phyloP scores from a whole-genome alignment of 2,113 vertebrate genomes.

The Ceyx margarethae region DNA sequence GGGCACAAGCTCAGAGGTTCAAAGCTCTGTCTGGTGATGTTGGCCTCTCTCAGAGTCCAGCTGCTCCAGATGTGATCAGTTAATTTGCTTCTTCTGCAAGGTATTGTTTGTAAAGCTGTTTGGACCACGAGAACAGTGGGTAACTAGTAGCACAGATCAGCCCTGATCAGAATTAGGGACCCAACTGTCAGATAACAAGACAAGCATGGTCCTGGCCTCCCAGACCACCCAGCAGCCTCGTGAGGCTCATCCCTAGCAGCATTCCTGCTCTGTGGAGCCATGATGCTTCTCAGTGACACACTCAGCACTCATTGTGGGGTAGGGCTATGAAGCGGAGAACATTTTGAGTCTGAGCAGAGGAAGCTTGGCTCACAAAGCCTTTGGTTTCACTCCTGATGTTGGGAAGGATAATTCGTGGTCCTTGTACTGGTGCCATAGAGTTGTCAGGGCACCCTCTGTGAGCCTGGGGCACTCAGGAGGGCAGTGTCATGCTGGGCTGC shows the following conservation, averaged over 20 bases:
- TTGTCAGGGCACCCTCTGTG: background rate
- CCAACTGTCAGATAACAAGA: background rate
- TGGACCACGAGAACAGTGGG: background rate
- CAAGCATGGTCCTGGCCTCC: background rate
- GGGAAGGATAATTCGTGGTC: background rate
- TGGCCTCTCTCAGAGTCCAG: fast-evolving
- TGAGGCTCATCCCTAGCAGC: background rate
- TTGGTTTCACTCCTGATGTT: background rate
- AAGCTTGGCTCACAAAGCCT: background rate
- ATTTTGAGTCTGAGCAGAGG: background rate
- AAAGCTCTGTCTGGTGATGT: background rate
- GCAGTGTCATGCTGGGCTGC: background rate
- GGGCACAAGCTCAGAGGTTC: background rate
- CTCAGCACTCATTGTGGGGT: background rate
- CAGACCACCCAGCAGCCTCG: fast-evolving
- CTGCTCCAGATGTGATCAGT: background rate
- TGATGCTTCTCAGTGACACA: background rate
- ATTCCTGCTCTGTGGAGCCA: background rate
- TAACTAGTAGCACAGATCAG: background rate
- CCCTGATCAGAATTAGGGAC: background rate
- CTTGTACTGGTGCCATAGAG: background rate
- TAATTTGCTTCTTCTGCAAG: background rate
- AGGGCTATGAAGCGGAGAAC: background rate
- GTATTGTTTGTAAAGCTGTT: background rate
- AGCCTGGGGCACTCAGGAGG: background rate